Percentiles rank a stretch among this genome's conserved stretches.
phyloP scores from a whole-genome alignment of 2,888 invertebrate genomes.

The Cecidostiba fungosa region DNA sequence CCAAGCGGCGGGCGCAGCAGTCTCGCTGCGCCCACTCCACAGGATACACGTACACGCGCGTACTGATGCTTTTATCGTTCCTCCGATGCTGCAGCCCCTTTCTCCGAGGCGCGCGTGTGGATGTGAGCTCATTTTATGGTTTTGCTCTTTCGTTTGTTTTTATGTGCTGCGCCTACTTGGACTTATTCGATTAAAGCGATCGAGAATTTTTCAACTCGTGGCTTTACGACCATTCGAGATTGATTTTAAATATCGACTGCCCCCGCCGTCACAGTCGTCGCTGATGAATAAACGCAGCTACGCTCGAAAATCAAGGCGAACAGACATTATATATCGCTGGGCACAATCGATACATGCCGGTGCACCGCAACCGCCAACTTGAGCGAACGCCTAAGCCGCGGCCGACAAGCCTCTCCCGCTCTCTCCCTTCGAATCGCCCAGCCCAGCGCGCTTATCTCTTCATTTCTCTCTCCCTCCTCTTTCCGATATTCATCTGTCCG shows the following conservation, averaged over 20 bases:
- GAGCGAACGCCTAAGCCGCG: conserved; percentile 67
- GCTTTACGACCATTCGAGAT: conserved; percentile 42
- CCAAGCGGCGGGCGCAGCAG: conserved; percentile 76
- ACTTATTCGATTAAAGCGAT: conserved; percentile 51
- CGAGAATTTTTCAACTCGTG: conserved; percentile 40
- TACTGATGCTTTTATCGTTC: conserved; percentile 15
- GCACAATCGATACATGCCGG: conserved; percentile 76
- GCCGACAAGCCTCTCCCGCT: conserved; percentile 66
- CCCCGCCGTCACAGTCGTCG: too few species aligned
- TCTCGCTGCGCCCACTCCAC: conserved; percentile 23
- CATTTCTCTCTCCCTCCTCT: conserved; percentile 50
- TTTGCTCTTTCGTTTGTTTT: conserved; percentile 57
- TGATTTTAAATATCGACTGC: not conserved
- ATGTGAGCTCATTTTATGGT: conserved; percentile 47
- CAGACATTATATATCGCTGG: too few species aligned
- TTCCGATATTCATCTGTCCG: conserved; percentile 24
- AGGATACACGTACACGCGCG: not conserved
- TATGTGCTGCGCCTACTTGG: conserved; percentile 27
- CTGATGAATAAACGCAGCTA: too few species aligned
- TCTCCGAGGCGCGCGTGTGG: conserved; percentile 49
- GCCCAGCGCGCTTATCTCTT: conserved; percentile 48
- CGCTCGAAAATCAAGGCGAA: too few species aligned
- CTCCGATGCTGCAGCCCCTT: conserved; percentile 67
- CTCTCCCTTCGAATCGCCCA: conserved; percentile 57
- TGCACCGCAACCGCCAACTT: conserved; percentile 68